Conservation (phyloP, 1,140 invertebrate species). For the Caenorhabditis tropicalis region DNA sequence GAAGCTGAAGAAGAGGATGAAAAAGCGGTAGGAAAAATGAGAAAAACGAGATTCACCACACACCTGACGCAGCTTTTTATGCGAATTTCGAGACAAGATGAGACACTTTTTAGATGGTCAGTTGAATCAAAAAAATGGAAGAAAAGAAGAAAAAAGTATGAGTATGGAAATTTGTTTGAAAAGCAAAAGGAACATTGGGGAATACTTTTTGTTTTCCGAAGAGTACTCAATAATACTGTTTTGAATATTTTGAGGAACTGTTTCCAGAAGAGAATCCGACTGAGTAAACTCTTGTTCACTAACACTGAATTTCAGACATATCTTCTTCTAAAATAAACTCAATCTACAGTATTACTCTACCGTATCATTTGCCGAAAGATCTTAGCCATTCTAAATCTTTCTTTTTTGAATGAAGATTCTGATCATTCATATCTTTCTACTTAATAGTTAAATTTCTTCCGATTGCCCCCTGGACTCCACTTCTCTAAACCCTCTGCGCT, state of each 20-base stretch:
- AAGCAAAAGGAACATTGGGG: not conserved
- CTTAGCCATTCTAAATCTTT: not conserved
- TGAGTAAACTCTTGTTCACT: too few relatives aligned
- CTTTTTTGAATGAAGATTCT: not conserved
- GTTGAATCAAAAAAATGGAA: constrained; percentile 13
- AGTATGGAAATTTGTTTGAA: not conserved
- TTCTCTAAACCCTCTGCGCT: constrained; percentile 1
- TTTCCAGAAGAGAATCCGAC: too few relatives aligned
- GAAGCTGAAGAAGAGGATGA: constrained; percentile 19
- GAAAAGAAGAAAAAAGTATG: not conserved
- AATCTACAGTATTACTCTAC: too few relatives aligned
- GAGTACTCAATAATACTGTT: too few relatives aligned
- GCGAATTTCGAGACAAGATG: not conserved
- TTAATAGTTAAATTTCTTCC: not conserved
- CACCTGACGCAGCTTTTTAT: constrained; percentile 22
- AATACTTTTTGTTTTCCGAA: too few relatives aligned
- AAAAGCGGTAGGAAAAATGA: constrained; percentile 24
- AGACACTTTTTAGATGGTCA: constrained; percentile 32
- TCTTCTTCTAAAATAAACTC: too few relatives aligned
- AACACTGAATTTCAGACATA: too few relatives aligned
- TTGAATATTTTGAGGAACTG: too few relatives aligned
- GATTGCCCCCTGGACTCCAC: not conserved
- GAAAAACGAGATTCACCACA: constrained; percentile 37
- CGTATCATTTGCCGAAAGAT: too few relatives aligned
- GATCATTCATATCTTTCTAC: not conserved